These are phyloP conservation scores for Hecatera dysodea DNA, from an alignment of 2,888 invertebrate species.

Conservation along the genomic window DNA sequence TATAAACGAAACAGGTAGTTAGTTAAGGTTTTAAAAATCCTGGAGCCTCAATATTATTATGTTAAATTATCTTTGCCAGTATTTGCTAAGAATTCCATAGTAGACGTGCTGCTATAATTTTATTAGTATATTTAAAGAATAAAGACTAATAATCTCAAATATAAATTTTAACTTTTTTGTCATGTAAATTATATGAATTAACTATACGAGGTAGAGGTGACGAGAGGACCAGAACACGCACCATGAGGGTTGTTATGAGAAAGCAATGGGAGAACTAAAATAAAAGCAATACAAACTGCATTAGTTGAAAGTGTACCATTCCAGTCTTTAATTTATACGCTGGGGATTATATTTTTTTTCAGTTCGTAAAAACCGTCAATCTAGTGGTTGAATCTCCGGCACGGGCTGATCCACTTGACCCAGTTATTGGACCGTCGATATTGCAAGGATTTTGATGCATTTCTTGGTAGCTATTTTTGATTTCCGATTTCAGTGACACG, in stretches of 20 bases:
- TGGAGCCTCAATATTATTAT: background rate
- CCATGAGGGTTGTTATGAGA: background rate
- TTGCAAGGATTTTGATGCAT: slow-evolving; percentile 2
- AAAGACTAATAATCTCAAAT: background rate
- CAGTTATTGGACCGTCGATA: background rate
- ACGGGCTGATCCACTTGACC: slow-evolving; percentile 12
- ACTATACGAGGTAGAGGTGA: too few relatives aligned
- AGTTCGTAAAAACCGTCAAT: background rate
- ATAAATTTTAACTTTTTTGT: too few relatives aligned
- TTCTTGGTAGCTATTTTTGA: background rate
- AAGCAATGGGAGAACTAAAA: background rate
- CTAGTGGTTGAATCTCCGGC: background rate
- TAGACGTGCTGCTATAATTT: background rate
- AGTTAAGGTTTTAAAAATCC: background rate
- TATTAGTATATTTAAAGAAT: background rate
- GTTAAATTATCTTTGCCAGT: background rate
- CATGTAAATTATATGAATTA: too few relatives aligned
- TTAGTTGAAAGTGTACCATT: background rate
- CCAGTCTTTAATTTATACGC: background rate
- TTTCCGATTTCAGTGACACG: background rate
- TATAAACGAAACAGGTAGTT: background rate
- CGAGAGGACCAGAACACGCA: background rate
- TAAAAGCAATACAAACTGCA: background rate
- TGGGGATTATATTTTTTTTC: background rate
- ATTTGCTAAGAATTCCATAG: background rate